phyloP scores from a whole-genome alignment of 1,140 invertebrate species.

The Zaprionus tsacasi region DNA sequence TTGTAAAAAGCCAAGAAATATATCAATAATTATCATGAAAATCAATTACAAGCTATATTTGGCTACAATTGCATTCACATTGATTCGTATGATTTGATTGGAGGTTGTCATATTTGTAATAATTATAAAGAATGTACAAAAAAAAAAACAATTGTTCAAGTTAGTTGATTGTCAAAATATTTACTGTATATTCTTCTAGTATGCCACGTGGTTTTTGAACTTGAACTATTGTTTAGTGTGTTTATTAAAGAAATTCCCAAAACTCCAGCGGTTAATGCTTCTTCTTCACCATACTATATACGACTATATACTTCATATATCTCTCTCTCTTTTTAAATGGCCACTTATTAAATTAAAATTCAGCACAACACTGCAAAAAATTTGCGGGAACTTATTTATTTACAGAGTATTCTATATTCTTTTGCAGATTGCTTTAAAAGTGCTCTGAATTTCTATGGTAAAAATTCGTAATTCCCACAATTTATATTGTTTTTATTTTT shows the following conservation, averaged over 20 bases:
- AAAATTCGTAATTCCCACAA: neutral
- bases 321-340: conserved; percentile 8
- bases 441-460: neutral
- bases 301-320: too few relatives aligned
- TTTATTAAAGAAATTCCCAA: conserved; percentile 12
- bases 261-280: conserved; percentile 3
- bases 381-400: neutral
- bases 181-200: neutral
- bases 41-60: neutral
- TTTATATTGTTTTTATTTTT: conserved; percentile 1
- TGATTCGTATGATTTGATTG: neutral
- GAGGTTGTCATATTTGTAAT: neutral
- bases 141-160: too few relatives aligned
- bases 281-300: neutral
- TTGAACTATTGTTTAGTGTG: conserved; percentile 26
- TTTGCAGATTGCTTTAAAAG: neutral
- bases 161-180: neutral
- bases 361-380: neutral
- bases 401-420: too few relatives aligned
- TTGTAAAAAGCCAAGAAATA: neutral
- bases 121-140: neutral
- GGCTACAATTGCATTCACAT: neutral
- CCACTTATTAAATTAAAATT: conserved; percentile 36
- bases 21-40: neutral
- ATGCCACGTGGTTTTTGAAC: conserved; percentile 23